These are phyloP conservation scores for Sebastes hubbsi DNA, from an alignment of 2,797 vertebrate genomes.

Conservation along the genomic window DNA sequence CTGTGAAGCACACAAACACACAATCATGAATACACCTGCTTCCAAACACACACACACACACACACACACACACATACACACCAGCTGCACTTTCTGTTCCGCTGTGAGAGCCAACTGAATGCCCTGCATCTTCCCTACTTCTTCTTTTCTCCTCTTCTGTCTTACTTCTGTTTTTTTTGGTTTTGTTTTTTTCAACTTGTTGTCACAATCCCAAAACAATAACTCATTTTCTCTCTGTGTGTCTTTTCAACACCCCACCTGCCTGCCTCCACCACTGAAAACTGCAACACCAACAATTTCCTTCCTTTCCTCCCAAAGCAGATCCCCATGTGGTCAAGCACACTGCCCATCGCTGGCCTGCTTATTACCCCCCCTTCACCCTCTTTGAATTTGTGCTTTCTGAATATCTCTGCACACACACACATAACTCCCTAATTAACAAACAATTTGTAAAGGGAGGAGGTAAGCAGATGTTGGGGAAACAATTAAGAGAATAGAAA, in stretches of 20 bases:
- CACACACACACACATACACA: neutral
- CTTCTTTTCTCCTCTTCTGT: neutral
- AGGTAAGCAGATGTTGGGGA: conserved; percentile 46
- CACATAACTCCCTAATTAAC: conserved; percentile 47
- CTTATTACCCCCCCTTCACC: neutral
- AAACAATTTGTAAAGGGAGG: conserved; percentile 50
- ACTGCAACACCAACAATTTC: conserved; percentile 29
- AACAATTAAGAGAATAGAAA: conserved; percentile 54
- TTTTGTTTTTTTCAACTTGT: neutral
- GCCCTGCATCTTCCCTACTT: neutral
- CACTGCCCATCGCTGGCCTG: neutral
- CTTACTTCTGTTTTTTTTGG: neutral
- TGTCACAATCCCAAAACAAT: neutral
- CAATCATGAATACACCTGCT: neutral
- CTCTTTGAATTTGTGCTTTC: conserved; percentile 31
- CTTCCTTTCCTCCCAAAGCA: neutral
- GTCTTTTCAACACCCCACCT: neutral
- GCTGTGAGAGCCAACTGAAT: neutral
- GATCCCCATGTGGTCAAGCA: conserved; percentile 36
- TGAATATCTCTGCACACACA: neutral
- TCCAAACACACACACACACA: neutral
- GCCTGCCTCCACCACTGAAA: neutral
- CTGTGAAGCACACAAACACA: neutral
- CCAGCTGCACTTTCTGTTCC: neutral
- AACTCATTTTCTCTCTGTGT: neutral